phyloP scores from a whole-genome alignment of 2,113 vertebrate species.

The Gulo gulo region DNA sequence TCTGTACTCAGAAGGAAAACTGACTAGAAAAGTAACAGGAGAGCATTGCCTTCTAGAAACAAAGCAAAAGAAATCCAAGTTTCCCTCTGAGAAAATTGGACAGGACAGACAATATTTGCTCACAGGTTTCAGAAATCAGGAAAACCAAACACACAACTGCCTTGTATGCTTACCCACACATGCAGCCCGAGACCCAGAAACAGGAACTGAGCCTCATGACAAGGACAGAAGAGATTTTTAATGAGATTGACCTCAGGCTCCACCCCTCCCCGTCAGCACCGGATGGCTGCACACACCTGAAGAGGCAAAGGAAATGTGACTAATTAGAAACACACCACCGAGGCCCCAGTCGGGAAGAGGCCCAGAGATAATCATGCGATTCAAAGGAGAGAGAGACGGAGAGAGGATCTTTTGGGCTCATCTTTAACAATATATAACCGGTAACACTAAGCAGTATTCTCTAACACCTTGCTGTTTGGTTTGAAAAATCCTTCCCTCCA shows the following conservation, averaged over 20 bases:
- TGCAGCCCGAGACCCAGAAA: background rate
- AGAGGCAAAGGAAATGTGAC: background rate
- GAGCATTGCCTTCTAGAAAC: background rate
- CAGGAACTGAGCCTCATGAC: accelerated
- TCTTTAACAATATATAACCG: background rate
- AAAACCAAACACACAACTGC: background rate
- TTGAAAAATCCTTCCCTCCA: background rate
- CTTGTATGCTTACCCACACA: background rate
- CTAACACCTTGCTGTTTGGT: background rate
- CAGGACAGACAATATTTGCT: no score
- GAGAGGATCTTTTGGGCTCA: background rate
- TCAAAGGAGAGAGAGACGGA: background rate
- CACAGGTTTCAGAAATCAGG: background rate
- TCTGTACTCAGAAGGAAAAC: background rate
- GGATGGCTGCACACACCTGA: background rate
- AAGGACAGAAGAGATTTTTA: background rate
- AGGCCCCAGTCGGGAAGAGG: background rate
- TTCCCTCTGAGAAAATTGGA: background rate
- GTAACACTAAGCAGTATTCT: no score
- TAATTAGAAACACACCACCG: background rate
- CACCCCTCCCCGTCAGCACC: background rate
- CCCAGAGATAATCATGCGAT: background rate
- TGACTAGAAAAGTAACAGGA: background rate
- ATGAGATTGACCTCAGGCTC: background rate
- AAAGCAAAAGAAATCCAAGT: background rate